Base-by-base conservation (phyloP, 1,140 invertebrate species). In the Lycorma delicatula region DNA sequence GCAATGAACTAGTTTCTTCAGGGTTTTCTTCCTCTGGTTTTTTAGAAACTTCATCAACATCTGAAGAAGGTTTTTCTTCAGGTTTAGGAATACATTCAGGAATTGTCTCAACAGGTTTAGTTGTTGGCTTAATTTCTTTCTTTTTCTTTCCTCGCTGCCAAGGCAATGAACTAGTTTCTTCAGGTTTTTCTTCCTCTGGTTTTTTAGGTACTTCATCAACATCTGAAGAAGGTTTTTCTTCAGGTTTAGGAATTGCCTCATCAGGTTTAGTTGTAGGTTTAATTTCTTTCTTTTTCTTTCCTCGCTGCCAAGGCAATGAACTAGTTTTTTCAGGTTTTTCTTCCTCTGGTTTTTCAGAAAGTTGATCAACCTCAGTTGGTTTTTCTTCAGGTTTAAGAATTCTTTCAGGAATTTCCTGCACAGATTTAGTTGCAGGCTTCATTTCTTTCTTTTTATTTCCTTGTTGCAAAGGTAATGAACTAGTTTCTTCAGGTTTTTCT, bases 1-100 rank as follows among this genome's bases (percentile, higher is more conserved):
- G 44, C 36, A 38, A 67, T n/a, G n/a, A n/a, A n/a, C n/a, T n/a
- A n/a, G n/a, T 51, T 56, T 69, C 63, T 65, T 71, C 67, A 44
- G 68, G 63, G 63, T 61, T 67, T 58, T 70, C 60, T 65, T 73
- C 62, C n/a, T 36, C 36, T 60, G 62, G 38, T 65, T 65, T 29
- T 63, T 47, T 56, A 63, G 62, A 34, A 7, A 7, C 13, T n/a
- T n/a, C n/a, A n/a, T n/a, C n/a, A n/a, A n/a, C n/a, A n/a, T n/a
- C n/a, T n/a, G n/a, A n/a, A n/a, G n/a, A n/a, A n/a, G n/a, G n/a
- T n/a, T n/a, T n/a, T n/a, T n/a, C n/a, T n/a, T n/a, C n/a, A n/a
- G n/a, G n/a, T n/a, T n/a, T n/a, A n/a, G n/a, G n/a, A 20, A 20
- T 7, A 38, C 22, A 12, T 53, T 59, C 27, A n/a, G 18, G 7